Base-by-base conservation (phyloP, 2,113 vertebrate genomes). In the Plotosus lineatus region DNA sequence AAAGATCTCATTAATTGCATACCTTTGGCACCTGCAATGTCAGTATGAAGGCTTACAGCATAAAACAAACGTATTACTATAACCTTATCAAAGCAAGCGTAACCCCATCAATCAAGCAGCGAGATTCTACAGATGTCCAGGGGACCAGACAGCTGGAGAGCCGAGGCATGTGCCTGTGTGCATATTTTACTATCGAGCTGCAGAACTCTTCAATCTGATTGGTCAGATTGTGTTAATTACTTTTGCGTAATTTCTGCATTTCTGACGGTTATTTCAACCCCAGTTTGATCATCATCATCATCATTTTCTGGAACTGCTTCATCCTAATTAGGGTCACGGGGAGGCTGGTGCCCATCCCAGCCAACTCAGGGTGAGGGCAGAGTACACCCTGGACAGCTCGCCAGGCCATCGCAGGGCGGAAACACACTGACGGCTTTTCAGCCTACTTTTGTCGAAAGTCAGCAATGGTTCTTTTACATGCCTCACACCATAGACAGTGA, bases 81-180 rank as follows among this genome's bases (percentile, higher is more conserved):
- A 56, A 40, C 28, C 74, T 71, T 40, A 71, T 58, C 40, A 79
- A 5, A 46, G n/a, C 51, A 71, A 58, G n/a, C 51, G 6, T 51
- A 55, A 69, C 33, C 46, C 65, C 65, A 36, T 79, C 66, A 42
- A 60, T 79, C 66, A 14, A 79, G 26, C 78, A 15, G 63, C 44
- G 12, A 79, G n/a, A 55, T 36, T 61, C 77, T 42, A 60, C 78
- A 74, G 40, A 71, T 55, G 65, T n/a, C 28, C 63, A 60, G 72
- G 56, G 55, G 48, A 66, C 61, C 58, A 12, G 48, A 31, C 42
- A 80, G 68, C 21, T 58, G 33, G 31, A 51, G 55, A 53, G 58
- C 1, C 4, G 26, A 50, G 44, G 50, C 60, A 46, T 75, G 50
- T 80, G 63, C 50, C 8, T 68, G 6, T 56, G 46, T 66, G 19